These are phyloP conservation scores for Meteorus sp. DNA, from an alignment of 1,140 invertebrate genomes.

Conservation along the genomic window DNA sequence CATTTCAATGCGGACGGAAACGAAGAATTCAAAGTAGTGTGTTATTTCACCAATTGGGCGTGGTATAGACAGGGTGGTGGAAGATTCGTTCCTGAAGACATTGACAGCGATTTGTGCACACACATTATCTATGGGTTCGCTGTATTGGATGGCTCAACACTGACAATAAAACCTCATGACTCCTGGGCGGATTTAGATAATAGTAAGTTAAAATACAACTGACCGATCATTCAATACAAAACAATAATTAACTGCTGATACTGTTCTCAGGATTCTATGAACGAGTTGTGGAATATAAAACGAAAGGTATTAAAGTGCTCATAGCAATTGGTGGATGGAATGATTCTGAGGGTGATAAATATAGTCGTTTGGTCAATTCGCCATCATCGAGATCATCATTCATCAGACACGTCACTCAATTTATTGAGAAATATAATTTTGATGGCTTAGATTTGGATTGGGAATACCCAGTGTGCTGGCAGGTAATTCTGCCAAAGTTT, in stretches of 20 bases:
- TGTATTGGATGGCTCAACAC: slow-evolving; percentile 59
- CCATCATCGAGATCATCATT: slow-evolving; percentile 57
- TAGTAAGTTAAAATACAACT: slow-evolving; percentile 64
- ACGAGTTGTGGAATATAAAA: slow-evolving; percentile 60
- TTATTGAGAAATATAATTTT: slow-evolving; percentile 64
- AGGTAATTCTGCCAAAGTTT: too few species aligned
- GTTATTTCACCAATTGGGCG: slow-evolving; percentile 70
- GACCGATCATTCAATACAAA: slow-evolving; percentile 60
- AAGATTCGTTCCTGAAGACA: slow-evolving; percentile 64
- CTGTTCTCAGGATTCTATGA: slow-evolving; percentile 66
- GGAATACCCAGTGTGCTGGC: slow-evolving; percentile 70
- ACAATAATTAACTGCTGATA: slow-evolving; percentile 58
- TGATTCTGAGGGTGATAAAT: slow-evolving; percentile 66
- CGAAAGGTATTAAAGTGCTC: slow-evolving; percentile 63
- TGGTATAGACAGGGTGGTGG: slow-evolving; percentile 65
- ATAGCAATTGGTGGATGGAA: slow-evolving; percentile 70
- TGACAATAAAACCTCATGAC: slow-evolving; percentile 65
- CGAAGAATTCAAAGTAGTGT: slow-evolving; percentile 62
- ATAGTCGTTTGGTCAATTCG: slow-evolving; percentile 63
- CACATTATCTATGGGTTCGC: slow-evolving; percentile 73
- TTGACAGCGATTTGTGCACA: slow-evolving; percentile 68
- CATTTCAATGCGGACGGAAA: neutral
- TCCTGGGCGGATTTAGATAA: slow-evolving; percentile 68
- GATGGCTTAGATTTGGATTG: slow-evolving; percentile 68
- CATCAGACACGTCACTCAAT: slow-evolving; percentile 59